A percentile compares a stretch with the other conserved stretches of the same genome.
Conservation (phyloP, 2,113 vertebrate species). For the Illadopsis cleaveri region DNA sequence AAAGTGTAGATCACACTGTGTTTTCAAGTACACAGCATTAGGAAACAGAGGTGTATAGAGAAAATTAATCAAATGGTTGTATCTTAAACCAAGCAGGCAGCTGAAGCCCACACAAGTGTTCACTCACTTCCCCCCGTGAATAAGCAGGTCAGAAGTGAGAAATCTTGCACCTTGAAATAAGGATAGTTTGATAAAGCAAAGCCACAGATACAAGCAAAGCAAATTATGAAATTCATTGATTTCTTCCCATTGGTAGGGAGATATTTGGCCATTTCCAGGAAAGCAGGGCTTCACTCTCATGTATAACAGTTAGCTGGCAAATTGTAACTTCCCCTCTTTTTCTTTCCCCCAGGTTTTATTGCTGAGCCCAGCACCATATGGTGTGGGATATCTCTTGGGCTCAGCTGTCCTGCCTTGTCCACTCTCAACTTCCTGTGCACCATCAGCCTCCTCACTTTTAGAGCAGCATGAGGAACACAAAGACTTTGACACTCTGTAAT, state of each 20-base stretch:
- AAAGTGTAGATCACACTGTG: background rate
- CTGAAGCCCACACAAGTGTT: fast-evolving
- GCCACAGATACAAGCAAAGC: background rate
- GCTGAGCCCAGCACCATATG: background rate
- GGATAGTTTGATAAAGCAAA: background rate
- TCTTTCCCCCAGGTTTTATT: background rate
- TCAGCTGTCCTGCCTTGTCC: background rate
- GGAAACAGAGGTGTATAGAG: background rate
- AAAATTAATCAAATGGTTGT: background rate
- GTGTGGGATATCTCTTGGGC: background rate
- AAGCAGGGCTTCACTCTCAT: background rate
- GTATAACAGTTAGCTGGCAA: background rate
- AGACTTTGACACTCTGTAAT: background rate
- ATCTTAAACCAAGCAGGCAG: background rate
- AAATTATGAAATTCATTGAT: background rate
- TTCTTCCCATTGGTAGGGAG: background rate
- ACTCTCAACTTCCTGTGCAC: background rate
- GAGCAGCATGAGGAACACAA: background rate
- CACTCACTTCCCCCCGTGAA: background rate
- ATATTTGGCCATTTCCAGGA: background rate
- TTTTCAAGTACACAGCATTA: background rate
- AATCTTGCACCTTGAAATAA: background rate
- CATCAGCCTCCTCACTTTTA: background rate
- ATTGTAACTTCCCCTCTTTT: background rate
- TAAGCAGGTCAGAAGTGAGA: background rate